phyloP scores from a whole-genome alignment of 2,113 vertebrate genomes.

The Probosciger aterrimus region DNA sequence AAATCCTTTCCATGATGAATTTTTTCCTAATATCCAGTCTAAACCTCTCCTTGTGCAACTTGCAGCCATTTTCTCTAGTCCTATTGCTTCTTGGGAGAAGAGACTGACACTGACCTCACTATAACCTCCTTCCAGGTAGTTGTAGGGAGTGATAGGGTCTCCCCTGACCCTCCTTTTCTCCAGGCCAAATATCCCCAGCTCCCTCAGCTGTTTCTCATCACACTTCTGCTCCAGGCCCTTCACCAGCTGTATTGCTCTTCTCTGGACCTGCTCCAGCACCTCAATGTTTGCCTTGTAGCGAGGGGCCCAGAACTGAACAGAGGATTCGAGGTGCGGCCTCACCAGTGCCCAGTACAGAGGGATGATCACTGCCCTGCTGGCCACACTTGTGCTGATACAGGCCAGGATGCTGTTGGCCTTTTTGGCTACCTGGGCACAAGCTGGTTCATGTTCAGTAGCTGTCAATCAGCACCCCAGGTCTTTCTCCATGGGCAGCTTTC shows the following conservation, averaged over 20 bases:
- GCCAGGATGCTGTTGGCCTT: background rate
- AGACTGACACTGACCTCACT: background rate
- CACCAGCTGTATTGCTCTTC: background rate
- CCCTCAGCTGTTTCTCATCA: background rate
- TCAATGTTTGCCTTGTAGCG: background rate
- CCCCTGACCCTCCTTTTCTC: background rate
- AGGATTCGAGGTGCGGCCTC: fast-evolving
- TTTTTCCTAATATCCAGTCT: background rate
- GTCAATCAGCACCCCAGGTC: background rate
- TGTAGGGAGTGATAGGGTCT: background rate
- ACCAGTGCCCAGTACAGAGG: background rate
- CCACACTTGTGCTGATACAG: background rate
- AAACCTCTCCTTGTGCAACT: background rate
- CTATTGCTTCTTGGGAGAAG: background rate
- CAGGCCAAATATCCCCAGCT: background rate
- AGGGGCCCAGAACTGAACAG: background rate
- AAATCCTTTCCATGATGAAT: background rate
- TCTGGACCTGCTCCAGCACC: background rate
- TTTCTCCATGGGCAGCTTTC: background rate
- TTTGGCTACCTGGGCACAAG: background rate
- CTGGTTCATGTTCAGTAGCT: background rate
- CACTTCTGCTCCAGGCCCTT: background rate
- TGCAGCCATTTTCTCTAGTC: background rate
- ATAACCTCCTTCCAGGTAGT: background rate
- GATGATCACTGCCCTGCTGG: background rate